These are phyloP conservation scores for Crax fasciolata DNA, from an alignment of 2,797 vertebrate genomes.

Conservation along the genomic window DNA sequence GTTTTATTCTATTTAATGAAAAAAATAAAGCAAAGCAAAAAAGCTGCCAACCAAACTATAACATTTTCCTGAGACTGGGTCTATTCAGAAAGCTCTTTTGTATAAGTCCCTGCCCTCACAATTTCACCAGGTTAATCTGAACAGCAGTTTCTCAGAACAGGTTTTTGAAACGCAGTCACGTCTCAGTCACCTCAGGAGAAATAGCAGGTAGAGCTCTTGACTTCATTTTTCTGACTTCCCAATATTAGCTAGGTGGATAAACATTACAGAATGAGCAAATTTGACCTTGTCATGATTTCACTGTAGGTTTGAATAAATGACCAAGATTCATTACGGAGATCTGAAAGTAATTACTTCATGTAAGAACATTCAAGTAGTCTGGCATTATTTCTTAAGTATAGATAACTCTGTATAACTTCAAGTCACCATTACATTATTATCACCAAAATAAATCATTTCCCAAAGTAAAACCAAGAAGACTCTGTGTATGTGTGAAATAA, in stretches of 20 bases:
- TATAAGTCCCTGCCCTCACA: neutral
- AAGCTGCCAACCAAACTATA: neutral
- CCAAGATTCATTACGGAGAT: neutral
- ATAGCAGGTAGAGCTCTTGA: neutral
- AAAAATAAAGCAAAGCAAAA: neutral
- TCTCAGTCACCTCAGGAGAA: neutral
- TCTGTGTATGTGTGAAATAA: neutral
- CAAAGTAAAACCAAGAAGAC: neutral
- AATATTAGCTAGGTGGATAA: neutral
- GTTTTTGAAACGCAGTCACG: neutral
- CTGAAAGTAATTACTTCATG: neutral
- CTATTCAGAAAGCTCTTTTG: neutral
- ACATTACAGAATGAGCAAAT: conserved; percentile 3
- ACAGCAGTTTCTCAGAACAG: neutral
- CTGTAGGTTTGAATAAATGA: neutral
- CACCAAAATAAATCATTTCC: neutral
- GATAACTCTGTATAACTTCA: neutral
- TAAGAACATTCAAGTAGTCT: neutral
- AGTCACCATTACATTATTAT: neutral
- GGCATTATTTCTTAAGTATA: neutral
- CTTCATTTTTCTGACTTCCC: conserved; percentile 11
- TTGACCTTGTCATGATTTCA: neutral
- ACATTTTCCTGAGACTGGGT: neutral
- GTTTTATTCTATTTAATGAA: conserved; percentile 10
- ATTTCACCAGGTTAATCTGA: neutral